Percentiles rank a stretch among this genome's conserved stretches.
These are phyloP conservation scores for Hipparchia sbordonii DNA, from an alignment of 2,888 invertebrate species.

Conservation along the genomic window DNA sequence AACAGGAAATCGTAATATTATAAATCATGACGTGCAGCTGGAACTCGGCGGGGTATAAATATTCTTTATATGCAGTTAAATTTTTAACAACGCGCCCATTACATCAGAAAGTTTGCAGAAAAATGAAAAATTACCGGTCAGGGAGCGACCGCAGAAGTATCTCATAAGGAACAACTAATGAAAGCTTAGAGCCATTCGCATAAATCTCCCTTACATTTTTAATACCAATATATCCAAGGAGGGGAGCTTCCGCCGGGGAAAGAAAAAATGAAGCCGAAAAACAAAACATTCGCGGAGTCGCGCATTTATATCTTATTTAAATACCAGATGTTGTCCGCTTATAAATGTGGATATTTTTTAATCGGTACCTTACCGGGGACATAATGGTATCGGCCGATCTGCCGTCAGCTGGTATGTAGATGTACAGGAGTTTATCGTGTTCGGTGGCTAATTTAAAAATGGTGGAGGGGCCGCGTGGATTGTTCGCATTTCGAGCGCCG, in stretches of 20 bases:
- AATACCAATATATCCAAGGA: constrained; percentile 81
- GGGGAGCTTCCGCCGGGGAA: constrained; percentile 71
- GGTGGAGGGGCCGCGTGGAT: constrained; percentile 52
- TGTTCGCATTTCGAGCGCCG: constrained; percentile 57
- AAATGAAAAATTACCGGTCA: constrained; percentile 83
- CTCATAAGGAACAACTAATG: constrained; percentile 81
- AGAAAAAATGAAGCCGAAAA: constrained; percentile 68
- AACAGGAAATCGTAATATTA: constrained; percentile 70
- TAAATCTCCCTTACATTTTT: constrained; percentile 83
- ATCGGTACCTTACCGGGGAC: constrained; percentile 80
- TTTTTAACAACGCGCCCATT: constrained; percentile 65
- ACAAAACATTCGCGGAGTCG: constrained; percentile 75
- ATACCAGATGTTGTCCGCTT: constrained; percentile 80
- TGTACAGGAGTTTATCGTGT: constrained; percentile 73
- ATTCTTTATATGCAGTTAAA: constrained; percentile 82
- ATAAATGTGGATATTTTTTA: constrained; percentile 79
- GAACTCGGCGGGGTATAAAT: constrained; percentile 69
- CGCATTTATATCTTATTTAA: constrained; percentile 81
- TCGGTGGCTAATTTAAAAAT: constrained; percentile 78
- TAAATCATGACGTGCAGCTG: constrained; percentile 79
- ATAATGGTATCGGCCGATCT: constrained; percentile 81
- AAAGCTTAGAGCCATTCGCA: constrained; percentile 83
- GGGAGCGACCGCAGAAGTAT: constrained; percentile 80
- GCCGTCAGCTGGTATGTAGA: constrained; percentile 81
- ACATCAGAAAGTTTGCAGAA: constrained; percentile 77